These are phyloP conservation scores for Chrysocyon brachyurus DNA, from an alignment of 2,797 vertebrate genomes.

Conservation along the genomic window DNA sequence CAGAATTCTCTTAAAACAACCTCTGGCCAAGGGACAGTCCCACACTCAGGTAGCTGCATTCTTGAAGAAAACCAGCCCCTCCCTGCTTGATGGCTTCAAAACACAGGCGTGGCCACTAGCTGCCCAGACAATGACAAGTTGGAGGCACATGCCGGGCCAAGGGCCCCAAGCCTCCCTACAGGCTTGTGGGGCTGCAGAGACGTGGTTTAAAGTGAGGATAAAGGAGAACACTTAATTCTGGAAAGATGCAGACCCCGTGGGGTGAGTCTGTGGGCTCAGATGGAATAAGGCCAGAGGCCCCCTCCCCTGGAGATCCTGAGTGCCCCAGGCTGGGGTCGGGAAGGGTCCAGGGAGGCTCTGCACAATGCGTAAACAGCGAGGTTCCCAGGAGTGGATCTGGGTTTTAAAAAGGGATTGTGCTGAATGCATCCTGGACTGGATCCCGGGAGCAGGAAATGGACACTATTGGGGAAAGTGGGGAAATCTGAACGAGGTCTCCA, in stretches of 20 bases:
- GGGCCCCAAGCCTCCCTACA: too few species aligned
- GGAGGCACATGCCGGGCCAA: background rate
- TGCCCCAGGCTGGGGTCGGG: rapidly evolving
- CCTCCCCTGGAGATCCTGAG: background rate
- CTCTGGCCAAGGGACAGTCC: background rate
- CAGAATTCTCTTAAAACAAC: background rate
- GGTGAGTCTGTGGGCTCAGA: background rate
- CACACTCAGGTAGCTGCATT: rapidly evolving
- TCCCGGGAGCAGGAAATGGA: background rate
- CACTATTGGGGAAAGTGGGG: background rate
- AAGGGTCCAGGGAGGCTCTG: background rate
- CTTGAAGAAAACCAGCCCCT: background rate
- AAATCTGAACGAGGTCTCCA: background rate
- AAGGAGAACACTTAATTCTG: background rate
- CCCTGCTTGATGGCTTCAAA: background rate
- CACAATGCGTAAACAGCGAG: background rate
- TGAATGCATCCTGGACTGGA: background rate
- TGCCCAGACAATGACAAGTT: background rate
- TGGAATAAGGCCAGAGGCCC: background rate
- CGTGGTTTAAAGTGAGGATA: background rate
- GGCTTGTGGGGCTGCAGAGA: background rate
- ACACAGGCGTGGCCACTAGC: background rate
- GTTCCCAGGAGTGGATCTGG: background rate
- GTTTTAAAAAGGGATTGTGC: background rate
- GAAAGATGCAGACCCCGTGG: too few species aligned